phyloP scores from a whole-genome alignment of 2,888 invertebrate species.

The Aplocera efformata region DNA sequence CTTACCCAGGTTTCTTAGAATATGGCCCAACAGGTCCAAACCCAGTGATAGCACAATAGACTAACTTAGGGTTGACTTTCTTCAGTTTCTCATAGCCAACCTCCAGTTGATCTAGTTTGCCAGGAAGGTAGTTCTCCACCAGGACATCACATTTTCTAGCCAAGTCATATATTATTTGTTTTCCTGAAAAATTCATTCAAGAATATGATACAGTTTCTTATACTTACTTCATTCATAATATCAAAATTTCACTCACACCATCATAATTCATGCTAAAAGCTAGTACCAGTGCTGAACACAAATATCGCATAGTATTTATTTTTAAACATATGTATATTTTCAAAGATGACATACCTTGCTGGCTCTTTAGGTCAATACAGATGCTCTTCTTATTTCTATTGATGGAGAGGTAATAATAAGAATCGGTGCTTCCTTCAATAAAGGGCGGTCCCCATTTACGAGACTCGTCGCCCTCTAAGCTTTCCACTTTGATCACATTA shows the following conservation, averaged over 20 bases:
- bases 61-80: conserved; percentile 85
- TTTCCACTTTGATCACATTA: conserved; percentile 95
- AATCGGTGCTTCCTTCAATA: conserved; percentile 81
- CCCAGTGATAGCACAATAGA: conserved; percentile 97
- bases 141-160: conserved; percentile 90
- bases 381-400: conserved; percentile 98
- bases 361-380: conserved; percentile 89
- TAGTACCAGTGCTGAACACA: too few relatives aligned
- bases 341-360: conserved; percentile 72
- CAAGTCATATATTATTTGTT: conserved; percentile 84
- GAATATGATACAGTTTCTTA: too few relatives aligned
- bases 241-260: too few relatives aligned
- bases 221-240: too few relatives aligned
- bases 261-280: too few relatives aligned
- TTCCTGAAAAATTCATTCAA: conserved; percentile 50
- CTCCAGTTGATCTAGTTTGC: conserved; percentile 87
- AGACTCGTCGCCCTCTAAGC: conserved; percentile 90
- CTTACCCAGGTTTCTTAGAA: conserved; percentile 88
- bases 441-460: conserved; percentile 97
- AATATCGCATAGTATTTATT: too few relatives aligned
- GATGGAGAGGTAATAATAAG: conserved; percentile 91
- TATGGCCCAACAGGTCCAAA: conserved; percentile 95
- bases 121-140: conserved; percentile 96
- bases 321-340: too few relatives aligned
- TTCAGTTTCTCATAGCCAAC: conserved; percentile 90